phyloP scores from a whole-genome alignment of 2,888 invertebrate species.

The Capitulum mitella region DNA sequence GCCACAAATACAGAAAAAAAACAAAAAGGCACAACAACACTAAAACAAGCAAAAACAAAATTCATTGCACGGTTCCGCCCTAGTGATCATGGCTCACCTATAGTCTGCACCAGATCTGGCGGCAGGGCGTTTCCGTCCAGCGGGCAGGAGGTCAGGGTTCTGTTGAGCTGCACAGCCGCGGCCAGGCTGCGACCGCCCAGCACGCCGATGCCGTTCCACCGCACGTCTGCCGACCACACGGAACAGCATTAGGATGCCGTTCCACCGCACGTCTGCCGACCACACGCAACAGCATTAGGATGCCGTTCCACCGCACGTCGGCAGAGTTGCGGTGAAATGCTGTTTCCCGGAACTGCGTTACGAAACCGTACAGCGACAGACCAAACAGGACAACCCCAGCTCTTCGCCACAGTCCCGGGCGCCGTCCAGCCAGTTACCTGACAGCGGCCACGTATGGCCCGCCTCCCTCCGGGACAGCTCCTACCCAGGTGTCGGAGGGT shows the following conservation, averaged over 20 bases:
- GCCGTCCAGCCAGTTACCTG: background rate
- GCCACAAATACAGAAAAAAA: no score
- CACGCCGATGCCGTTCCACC: slow-evolving; percentile 3
- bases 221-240: background rate
- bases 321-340: background rate
- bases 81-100: background rate
- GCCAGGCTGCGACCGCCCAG: background rate
- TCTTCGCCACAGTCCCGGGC: background rate
- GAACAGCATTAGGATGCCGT: no score
- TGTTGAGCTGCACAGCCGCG: background rate
- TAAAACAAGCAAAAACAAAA: background rate
- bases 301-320: background rate
- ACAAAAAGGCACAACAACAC: background rate
- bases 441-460: background rate
- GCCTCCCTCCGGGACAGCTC: background rate
- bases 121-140: slow-evolving; percentile 2
- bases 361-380: no score
- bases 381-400: background rate
- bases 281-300: background rate
- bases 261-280: no score
- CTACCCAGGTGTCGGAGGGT: background rate
- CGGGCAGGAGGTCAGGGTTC: background rate
- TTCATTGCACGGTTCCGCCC: background rate
- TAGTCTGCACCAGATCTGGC: background rate
- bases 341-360: background rate